Conservation (phyloP, 2,113 vertebrate species). For the Pardalotus punctatus region DNA sequence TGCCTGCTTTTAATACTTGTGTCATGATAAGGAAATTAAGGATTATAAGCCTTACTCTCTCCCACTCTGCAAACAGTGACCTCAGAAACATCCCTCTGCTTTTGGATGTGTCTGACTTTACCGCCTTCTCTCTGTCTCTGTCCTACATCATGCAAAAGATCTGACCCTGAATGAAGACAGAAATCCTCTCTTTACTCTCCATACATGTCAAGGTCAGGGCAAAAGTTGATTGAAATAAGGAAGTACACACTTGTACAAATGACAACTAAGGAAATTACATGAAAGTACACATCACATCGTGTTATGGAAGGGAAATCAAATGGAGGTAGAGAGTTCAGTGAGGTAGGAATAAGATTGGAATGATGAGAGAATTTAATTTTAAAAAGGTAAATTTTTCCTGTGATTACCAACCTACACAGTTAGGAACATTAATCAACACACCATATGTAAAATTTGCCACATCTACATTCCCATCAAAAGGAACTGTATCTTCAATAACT, state of each 20-base stretch:
- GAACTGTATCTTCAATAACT: background rate
- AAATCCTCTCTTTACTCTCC: background rate
- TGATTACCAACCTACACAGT: background rate
- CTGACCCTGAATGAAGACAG: background rate
- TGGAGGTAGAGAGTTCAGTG: background rate
- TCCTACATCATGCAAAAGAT: background rate
- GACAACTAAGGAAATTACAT: background rate
- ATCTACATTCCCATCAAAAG: background rate
- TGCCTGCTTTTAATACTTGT: background rate
- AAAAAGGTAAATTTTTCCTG: background rate
- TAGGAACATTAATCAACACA: background rate
- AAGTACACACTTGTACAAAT: background rate
- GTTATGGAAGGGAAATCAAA: background rate
- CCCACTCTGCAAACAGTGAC: background rate
- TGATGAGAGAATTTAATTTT: background rate
- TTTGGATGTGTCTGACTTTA: background rate
- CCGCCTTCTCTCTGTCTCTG: rapidly evolving
- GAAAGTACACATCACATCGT: background rate
- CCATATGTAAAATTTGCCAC: background rate
- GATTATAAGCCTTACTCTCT: background rate
- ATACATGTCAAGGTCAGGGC: background rate
- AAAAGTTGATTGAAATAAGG: background rate
- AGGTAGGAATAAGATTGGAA: background rate
- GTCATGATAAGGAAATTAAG: background rate
- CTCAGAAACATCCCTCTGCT: background rate